These are phyloP conservation scores for Danio tinwini DNA, from an alignment of 2,797 vertebrate genomes.

Conservation along the genomic window DNA sequence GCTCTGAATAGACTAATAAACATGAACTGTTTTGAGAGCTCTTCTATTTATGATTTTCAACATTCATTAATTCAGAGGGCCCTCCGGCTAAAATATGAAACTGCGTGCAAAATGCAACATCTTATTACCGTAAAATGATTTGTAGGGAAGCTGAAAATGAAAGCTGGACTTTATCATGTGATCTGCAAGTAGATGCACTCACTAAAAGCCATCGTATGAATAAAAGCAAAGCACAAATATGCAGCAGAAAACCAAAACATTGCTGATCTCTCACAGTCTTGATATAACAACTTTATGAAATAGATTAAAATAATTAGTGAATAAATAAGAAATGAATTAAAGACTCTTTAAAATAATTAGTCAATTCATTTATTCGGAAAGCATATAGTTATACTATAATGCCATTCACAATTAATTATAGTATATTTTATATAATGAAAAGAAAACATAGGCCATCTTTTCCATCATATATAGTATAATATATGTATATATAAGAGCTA, in stretches of 20 bases:
- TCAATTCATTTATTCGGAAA: not conserved
- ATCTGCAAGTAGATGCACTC: not conserved
- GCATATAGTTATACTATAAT: not conserved
- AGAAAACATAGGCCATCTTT: not conserved
- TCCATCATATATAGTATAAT: not conserved
- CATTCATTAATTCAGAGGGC: slow-evolving; percentile 32
- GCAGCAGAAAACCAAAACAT: not conserved
- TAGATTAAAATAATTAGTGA: not conserved
- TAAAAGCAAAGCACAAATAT: not conserved
- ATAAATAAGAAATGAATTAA: no score
- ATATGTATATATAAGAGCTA: no score
- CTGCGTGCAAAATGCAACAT: not conserved
- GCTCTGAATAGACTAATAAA: slow-evolving; percentile 24
- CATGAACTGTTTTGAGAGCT: slow-evolving; percentile 14
- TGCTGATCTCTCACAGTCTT: not conserved
- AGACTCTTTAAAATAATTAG: not conserved
- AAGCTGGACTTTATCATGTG: not conserved
- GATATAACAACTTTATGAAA: not conserved
- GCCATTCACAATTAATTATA: not conserved
- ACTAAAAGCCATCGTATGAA: not conserved
- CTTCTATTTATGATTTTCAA: slow-evolving; percentile 24
- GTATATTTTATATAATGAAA: not conserved
- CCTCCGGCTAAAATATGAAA: slow-evolving; percentile 8
- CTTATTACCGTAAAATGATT: slow-evolving; percentile 12
- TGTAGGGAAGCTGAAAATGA: slow-evolving; percentile 19